A percentile compares a stretch with the other conserved stretches of the same genome.
These are phyloP conservation scores for Coccyzus lansbergi DNA, from an alignment of 2,797 vertebrate genomes.

Conservation along the genomic window DNA sequence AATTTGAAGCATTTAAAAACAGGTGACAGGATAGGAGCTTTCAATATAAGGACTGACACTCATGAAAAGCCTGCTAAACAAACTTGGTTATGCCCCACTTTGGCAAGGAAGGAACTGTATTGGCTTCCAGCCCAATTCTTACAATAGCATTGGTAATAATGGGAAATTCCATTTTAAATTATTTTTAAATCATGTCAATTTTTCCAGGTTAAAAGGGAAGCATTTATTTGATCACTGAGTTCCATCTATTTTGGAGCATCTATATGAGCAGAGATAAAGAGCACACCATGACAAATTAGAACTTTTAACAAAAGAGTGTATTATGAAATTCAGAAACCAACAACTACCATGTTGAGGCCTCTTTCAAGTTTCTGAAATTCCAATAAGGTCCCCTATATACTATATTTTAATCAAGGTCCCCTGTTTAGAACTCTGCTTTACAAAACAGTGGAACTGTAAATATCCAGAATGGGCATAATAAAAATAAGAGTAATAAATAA, in stretches of 20 bases:
- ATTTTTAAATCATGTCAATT: not conserved
- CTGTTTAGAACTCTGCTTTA: not conserved
- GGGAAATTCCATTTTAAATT: not conserved
- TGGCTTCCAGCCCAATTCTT: not conserved
- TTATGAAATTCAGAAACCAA: not conserved
- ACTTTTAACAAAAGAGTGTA: not conserved
- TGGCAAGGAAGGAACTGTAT: constrained; percentile 11
- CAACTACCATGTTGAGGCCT: not conserved
- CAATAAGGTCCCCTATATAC: not conserved
- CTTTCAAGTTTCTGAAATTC: not conserved
- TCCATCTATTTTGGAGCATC: not conserved
- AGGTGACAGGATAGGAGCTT: constrained; percentile 77
- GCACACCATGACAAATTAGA: not conserved
- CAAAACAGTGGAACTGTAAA: not conserved
- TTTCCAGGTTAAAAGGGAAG: not conserved
- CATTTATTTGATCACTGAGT: not conserved
- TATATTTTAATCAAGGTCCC: not conserved
- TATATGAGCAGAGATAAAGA: not conserved
- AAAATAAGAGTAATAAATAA: not conserved
- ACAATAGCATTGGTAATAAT: constrained; percentile 22
- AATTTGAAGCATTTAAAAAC: constrained; percentile 77
- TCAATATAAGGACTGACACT: constrained; percentile 57
- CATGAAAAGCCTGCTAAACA: constrained; percentile 57
- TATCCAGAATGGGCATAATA: not conserved
- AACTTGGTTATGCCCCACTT: constrained; percentile 60